Evolutionary conservation across 2,888 invertebrate species (phyloP).

Genomic region (Melanotus villosus): DNA sequence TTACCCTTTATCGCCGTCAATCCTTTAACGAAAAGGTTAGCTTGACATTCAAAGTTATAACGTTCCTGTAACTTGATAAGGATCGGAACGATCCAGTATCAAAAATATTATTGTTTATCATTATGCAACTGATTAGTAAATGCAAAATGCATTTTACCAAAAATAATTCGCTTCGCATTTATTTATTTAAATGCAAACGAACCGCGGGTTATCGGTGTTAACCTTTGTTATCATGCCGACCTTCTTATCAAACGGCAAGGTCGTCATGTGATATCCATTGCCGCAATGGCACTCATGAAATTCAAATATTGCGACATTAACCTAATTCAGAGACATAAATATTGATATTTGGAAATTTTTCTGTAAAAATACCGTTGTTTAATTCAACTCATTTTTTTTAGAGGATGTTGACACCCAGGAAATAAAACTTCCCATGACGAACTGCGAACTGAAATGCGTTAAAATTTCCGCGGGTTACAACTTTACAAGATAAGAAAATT

Average conservation of each 20-base stretch:
- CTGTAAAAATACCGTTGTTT: neutral
- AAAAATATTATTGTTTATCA: neutral
- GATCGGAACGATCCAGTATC: too few relatives aligned
- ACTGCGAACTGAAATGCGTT: neutral
- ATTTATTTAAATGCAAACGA: neutral
- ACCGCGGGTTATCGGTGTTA: slow-evolving; percentile 22
- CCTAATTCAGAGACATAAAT: neutral
- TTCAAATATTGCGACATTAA: slow-evolving; percentile 30
- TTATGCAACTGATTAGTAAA: slow-evolving; percentile 2
- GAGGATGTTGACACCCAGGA: neutral
- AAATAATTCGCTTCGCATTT: neutral
- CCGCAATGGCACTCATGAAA: slow-evolving; percentile 22
- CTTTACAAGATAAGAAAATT: too few relatives aligned
- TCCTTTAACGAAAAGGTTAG: too few relatives aligned
- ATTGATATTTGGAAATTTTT: neutral
- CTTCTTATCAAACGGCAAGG: slow-evolving; percentile 38
- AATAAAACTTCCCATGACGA: neutral
- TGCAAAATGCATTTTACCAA: neutral
- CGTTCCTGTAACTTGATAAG: too few relatives aligned
- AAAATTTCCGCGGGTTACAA: too few relatives aligned
- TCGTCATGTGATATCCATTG: slow-evolving; percentile 37
- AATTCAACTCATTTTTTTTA: neutral
- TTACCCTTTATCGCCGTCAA: too few relatives aligned
- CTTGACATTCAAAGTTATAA: too few relatives aligned
- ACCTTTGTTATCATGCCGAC: slow-evolving; percentile 27